A percentile compares a stretch with the other conserved stretches of the same genome.
Evolutionary conservation across 2,888 invertebrate species (phyloP).

Genomic region (Protophormia terraenovae): DNA sequence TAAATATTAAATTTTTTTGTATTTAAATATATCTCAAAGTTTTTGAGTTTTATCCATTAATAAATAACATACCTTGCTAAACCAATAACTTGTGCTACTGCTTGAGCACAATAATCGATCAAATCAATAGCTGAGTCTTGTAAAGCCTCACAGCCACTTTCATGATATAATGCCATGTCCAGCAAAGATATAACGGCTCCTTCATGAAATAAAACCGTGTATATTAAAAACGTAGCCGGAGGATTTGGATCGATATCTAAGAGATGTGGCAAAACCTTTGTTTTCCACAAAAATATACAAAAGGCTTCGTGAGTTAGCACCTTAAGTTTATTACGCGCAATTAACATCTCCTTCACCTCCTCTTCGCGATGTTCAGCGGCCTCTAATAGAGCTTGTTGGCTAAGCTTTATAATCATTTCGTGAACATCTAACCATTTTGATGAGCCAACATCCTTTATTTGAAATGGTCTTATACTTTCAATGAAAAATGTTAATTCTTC

Average conservation of each 20-base stretch:
- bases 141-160: constrained; percentile 89
- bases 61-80: constrained; percentile 80
- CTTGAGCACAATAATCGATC: constrained; percentile 90
- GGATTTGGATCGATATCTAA: constrained; percentile 86
- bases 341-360: constrained; percentile 90
- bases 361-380: constrained; percentile 90
- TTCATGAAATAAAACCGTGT: constrained; percentile 91
- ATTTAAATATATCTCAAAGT: too few relatives aligned
- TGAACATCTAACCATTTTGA: constrained; percentile 92
- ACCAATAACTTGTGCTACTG: constrained; percentile 85
- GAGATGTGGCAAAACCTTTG: constrained; percentile 90
- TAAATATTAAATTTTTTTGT: too few relatives aligned
- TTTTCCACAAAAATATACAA: constrained; percentile 91
- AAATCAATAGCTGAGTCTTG: constrained; percentile 90
- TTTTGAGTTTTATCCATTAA: too few relatives aligned
- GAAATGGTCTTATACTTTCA: constrained; percentile 86
- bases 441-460: constrained; percentile 87
- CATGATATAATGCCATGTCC: constrained; percentile 91
- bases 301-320: constrained; percentile 91
- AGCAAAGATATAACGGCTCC: constrained; percentile 89
- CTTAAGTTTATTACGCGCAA: constrained; percentile 82
- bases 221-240: constrained; percentile 87
- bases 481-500: constrained; percentile 90
- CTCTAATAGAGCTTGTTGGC: constrained; percentile 93
- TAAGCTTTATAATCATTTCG: constrained; percentile 90